phyloP scores from a whole-genome alignment of 1,140 invertebrate genomes.

The Akabosia matsudoensis region DNA sequence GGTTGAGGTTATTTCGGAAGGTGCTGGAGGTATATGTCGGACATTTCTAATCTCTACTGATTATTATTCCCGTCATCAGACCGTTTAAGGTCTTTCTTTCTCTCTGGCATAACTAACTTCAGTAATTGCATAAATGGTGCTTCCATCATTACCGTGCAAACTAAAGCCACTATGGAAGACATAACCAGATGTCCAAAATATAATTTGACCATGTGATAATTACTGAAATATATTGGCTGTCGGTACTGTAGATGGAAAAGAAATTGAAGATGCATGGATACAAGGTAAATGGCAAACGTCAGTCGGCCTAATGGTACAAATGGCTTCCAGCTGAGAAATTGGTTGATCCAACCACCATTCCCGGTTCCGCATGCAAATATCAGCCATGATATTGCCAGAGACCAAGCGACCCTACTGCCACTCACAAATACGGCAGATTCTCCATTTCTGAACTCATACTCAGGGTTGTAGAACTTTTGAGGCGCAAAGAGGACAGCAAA shows the following conservation, averaged over 20 bases:
- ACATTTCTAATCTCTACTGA: no score
- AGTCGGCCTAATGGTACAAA: slow-evolving; percentile 6
- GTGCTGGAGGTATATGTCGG: no score
- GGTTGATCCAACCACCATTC: slow-evolving; percentile 49
- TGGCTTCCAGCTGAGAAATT: neutral
- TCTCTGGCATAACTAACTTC: neutral
- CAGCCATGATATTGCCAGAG: slow-evolving; percentile 54
- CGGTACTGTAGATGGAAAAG: neutral
- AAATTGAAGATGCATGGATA: neutral
- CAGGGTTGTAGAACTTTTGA: slow-evolving; percentile 48
- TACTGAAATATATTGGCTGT: neutral
- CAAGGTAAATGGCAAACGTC: slow-evolving; percentile 6
- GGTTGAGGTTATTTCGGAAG: no score
- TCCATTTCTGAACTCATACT: slow-evolving; percentile 33
- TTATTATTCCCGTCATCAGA: no score
- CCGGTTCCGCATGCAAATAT: slow-evolving; percentile 55
- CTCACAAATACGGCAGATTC: slow-evolving; percentile 52
- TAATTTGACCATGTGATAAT: neutral
- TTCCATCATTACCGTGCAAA: neutral
- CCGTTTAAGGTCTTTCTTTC: no score
- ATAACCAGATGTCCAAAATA: neutral
- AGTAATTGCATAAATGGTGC: neutral
- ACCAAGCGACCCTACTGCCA: slow-evolving; percentile 52
- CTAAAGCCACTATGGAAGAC: neutral
- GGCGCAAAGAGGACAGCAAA: slow-evolving; percentile 50